These are phyloP conservation scores for Xenops minutus DNA, from an alignment of 2,797 vertebrate genomes.

Conservation along the genomic window DNA sequence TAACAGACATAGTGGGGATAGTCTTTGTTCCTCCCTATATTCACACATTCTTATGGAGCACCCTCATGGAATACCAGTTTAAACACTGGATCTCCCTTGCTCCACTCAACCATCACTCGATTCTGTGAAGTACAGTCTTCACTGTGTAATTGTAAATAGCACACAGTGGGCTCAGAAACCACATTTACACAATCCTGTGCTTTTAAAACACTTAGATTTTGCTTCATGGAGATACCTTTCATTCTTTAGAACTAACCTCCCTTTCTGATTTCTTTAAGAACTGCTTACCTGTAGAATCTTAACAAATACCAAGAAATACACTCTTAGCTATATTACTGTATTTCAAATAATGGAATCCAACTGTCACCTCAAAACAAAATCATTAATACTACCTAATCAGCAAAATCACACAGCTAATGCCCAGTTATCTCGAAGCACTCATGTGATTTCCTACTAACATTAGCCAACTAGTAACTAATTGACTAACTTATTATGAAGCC, in stretches of 20 bases:
- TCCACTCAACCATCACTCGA: neutral
- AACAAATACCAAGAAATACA: neutral
- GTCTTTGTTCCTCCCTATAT: neutral
- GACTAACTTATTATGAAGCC: neutral
- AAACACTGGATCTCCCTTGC: neutral
- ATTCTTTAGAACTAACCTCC: neutral
- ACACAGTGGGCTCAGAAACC: neutral
- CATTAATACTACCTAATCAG: neutral
- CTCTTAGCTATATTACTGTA: neutral
- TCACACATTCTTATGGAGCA: neutral
- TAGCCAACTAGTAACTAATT: neutral
- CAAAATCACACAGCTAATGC: neutral
- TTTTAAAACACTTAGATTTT: neutral
- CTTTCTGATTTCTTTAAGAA: neutral
- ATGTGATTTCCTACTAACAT: neutral
- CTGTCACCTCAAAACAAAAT: neutral
- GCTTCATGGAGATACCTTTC: neutral
- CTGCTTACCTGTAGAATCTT: neutral
- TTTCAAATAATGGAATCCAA: neutral
- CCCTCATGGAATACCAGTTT: neutral
- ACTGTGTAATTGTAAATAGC: neutral
- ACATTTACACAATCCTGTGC: neutral
- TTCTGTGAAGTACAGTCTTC: neutral
- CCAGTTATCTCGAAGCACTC: neutral
- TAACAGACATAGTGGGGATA: rapidly evolving